Evolutionary conservation across 1,140 invertebrate species (phyloP), one percentile per base, ranked within the genome.

Genomic region (Hyphantria cunea): DNA sequence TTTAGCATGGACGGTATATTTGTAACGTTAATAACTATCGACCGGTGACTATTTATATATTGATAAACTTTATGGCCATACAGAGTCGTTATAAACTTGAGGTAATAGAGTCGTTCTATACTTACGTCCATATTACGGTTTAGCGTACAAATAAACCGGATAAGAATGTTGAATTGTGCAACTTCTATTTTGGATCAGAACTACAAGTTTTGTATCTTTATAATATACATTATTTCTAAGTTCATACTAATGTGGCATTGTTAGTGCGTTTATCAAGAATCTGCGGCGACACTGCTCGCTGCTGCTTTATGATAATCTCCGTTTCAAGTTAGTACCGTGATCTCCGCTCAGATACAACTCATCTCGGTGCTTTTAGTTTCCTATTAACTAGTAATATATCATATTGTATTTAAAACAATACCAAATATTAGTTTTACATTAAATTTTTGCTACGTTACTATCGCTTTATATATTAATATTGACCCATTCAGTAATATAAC

Each of bases 1-100:
- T 49, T 61, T 48, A 39, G 69, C 68, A 56, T 59, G 67, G 61
- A 41, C 72, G 59, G 73, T 79, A 77, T 74, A 68, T 74, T 69
- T 55, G 65, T 41, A 47, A 62, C 61, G 51, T 64, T 59, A 66
- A 65, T 72, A 72, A 66, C 69, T 61, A 53, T 55, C 64, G 45
- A 47, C 45, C 51, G 52, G 15, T 45, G 31, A 55, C 45, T 12
- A 33, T 15, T 34, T 48, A 34, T 60, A 47, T 60, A 44, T 48
- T 37, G 37, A 58, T 60, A 34, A 50, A 60, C 47, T 60, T 60
- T 60, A 60, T 60, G 47, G 50, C 17, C 5, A 5, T n/a, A n/a
- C n/a, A 14, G 31, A 60, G 44, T 51, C n/a, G 34, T 34, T 37
- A 51, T 60, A 60, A 60, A 51, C 56, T 60, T 60, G 17, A 25